Evolutionary conservation across 2,113 vertebrate species (phyloP).

Genomic region (Choloepus hoffmanni): DNA sequence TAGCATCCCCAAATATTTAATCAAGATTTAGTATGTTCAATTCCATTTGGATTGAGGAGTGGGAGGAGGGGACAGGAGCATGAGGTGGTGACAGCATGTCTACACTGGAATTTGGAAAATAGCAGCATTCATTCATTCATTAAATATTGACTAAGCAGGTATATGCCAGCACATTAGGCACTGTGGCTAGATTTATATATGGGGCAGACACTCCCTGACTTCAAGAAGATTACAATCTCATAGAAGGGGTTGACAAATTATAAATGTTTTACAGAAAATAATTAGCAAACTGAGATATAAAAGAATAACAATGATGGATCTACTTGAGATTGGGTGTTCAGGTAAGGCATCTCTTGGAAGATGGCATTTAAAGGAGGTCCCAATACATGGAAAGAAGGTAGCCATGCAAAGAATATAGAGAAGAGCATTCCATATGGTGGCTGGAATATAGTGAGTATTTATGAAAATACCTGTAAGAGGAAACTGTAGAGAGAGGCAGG

Average conservation of each 20-base stretch:
- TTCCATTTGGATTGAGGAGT: not conserved
- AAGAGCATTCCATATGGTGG: not conserved
- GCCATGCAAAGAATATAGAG: not conserved
- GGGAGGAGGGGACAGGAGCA: no score
- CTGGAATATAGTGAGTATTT: not conserved
- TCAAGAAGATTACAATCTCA: not conserved
- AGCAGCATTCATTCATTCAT: not conserved
- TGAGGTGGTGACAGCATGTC: not conserved
- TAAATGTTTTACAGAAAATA: not conserved
- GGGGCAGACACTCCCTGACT: not conserved
- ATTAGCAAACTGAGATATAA: not conserved
- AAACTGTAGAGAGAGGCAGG: not conserved
- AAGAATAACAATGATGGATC: not conserved
- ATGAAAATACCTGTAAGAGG: not conserved
- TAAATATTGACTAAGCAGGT: not conserved
- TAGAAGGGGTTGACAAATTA: not conserved
- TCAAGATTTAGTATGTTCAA: not conserved
- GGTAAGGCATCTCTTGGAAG: not conserved
- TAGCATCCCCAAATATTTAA: not conserved
- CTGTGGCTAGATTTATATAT: not conserved
- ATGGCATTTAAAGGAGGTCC: not conserved
- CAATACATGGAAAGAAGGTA: not conserved
- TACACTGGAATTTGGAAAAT: not conserved
- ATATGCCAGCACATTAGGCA: not conserved
- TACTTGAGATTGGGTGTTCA: not conserved